phyloP scores from a whole-genome alignment of 2,888 invertebrate genomes.

The Iselma pallidipennis region DNA sequence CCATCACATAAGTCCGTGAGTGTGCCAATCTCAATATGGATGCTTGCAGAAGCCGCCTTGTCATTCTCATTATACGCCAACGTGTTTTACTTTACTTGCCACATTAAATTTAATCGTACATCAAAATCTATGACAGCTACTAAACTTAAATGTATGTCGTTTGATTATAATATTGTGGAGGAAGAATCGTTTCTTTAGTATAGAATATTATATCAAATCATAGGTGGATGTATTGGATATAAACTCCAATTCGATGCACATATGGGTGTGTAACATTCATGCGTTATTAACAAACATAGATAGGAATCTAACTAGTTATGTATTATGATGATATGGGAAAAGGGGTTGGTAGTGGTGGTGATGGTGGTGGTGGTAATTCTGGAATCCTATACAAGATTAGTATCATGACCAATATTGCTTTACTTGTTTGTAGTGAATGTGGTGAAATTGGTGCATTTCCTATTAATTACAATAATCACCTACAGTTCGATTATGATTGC shows the following conservation, averaged over 20 bases:
- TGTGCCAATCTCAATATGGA: slow-evolving; percentile 31
- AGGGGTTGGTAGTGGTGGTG: slow-evolving; percentile 6
- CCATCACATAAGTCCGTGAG: slow-evolving; percentile 35
- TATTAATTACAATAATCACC: slow-evolving; percentile 52
- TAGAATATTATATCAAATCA: no score
- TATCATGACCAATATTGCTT: slow-evolving; percentile 51
- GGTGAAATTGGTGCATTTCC: slow-evolving; percentile 54
- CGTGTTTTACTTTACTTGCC: slow-evolving; percentile 35
- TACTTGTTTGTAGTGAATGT: slow-evolving; percentile 43
- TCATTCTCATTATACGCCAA: slow-evolving; percentile 34
- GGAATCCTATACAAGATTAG: slow-evolving; percentile 44
- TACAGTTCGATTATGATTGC: slow-evolving; percentile 34
- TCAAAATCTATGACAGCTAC: slow-evolving; percentile 25
- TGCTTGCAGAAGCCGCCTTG: slow-evolving; percentile 26
- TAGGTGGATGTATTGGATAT: neutral
- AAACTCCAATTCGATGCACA: neutral
- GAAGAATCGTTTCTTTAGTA: no score
- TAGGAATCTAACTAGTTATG: slow-evolving; percentile 38
- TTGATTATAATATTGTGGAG: no score
- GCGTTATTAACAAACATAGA: slow-evolving; percentile 44
- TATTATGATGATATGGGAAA: neutral
- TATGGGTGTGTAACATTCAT: slow-evolving; percentile 29
- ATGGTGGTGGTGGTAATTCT: slow-evolving; percentile 37
- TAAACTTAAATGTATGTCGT: no score
- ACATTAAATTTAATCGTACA: slow-evolving; percentile 38